phyloP scores from a whole-genome alignment of 1,140 invertebrate species.

The Papilio polyxenes region DNA sequence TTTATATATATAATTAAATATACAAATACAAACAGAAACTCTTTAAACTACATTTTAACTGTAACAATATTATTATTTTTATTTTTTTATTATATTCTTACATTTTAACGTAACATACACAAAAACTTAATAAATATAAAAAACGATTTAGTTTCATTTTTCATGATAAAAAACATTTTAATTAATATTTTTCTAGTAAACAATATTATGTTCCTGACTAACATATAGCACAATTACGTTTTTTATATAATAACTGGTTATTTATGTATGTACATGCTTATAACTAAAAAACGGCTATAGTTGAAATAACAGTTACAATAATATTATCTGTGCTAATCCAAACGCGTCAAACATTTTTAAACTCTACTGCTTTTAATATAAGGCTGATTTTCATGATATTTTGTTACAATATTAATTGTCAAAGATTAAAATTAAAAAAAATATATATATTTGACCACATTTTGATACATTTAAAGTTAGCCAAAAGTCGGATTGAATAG shows the following conservation, averaged over 20 bases:
- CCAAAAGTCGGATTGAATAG: not conserved
- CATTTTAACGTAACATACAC: too few species aligned
- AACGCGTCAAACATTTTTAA: not conserved
- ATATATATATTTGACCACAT: not conserved
- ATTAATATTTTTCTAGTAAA: not conserved
- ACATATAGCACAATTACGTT: slow-evolving; percentile 37
- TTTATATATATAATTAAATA: not conserved
- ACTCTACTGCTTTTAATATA: slow-evolving; percentile 30
- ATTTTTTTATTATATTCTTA: not conserved
- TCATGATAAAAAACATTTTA: not conserved
- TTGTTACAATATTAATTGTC: not conserved
- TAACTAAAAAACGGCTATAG: slow-evolving; percentile 30
- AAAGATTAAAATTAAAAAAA: not conserved
- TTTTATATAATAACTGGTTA: slow-evolving; percentile 29
- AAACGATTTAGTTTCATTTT: too few species aligned
- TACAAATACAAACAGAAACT: not conserved
- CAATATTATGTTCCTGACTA: slow-evolving; percentile 34
- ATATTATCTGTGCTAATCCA: slow-evolving; percentile 2
- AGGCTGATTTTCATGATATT: slow-evolving; percentile 33
- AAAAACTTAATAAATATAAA: too few species aligned
- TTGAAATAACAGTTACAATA: slow-evolving; percentile 16
- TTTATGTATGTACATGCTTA: slow-evolving; percentile 13
- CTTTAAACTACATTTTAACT: not conserved
- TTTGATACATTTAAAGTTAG: not conserved
- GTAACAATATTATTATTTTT: not conserved